Evolutionary conservation across 1,140 invertebrate species (phyloP), one percentile per base, ranked within the genome.

Genomic region (Cydia pomonella): DNA sequence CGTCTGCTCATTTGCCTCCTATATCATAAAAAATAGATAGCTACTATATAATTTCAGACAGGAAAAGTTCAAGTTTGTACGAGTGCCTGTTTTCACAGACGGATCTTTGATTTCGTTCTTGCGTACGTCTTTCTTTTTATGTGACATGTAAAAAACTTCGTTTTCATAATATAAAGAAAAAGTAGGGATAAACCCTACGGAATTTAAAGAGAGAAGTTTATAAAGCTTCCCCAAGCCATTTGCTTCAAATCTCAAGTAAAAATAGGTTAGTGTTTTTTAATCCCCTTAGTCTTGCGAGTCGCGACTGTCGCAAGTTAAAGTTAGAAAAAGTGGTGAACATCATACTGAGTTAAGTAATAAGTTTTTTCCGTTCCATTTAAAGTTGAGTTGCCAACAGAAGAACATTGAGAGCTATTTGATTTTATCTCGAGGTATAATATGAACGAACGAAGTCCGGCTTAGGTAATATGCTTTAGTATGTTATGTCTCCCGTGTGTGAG

Each of bases 91-190:
- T 38, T 38, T 38, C 33, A 38, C 33, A 38, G 7, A 9, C 7
- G 33, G 33, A 38, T 38, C 7, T 38, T 38, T 38, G 7, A 38
- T 38, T 38, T 38, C 33, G 9, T 38, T 38, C 9, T 7, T 38
- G 33, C 33, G 7, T 38, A 88, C 87, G 87, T 79, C 82, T 84
- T 84, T 82, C 82, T 84, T 77, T 79, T 73, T 79, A 63, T 63
- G 25, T 63, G 9, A 63, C 21, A 73, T 5, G 81, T 75, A 59
- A 69, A 76, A 75, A 72, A 53, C 33, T 76, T 75, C 75, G 74
- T 64, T 77, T 62, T 44, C 41, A 44, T 9, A 44, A 44, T 44
- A 44, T 16, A 44, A 44, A 12, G 13, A 0, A 44, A 44, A 44
- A 44, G 41, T 44, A 44, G 41, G 41, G 41, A 44, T 16, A 44